Base-by-base conservation (phyloP, 2,113 vertebrate genomes). In the Seriola aureovittata region DNA sequence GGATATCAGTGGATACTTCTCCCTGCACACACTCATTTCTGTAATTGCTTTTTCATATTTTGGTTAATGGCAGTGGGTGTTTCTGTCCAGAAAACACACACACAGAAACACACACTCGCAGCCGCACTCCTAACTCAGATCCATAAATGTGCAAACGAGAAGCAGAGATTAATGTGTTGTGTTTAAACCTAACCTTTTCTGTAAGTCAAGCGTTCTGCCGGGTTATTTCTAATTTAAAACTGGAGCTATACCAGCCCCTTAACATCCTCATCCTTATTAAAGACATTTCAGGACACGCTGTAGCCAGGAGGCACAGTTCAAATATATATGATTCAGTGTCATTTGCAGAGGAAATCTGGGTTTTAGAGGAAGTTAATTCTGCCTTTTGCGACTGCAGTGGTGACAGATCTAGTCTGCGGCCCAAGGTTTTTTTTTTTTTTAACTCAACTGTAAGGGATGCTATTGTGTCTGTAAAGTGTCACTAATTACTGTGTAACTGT, bases 171-270 rank as follows among this genome's bases (percentile, higher is more conserved):
- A 91, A 93, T 93, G 89, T 73, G 85, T 90, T 90, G 89, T 91
- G 91, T 92, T 94, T 94, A 93, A 93, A 91, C 84, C 76, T 93
- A 92, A 94, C 92, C 93, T 94, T 93, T 89, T 84, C 87, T 84
- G 88, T 86, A 91, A 94, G 91, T 92, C 91, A 92, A 93, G 88
- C 72, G 73, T 80, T 92, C 84, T 86, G 86, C 87, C 52, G 81
- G 89, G 84, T 93, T 90, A 92, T 93, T 92, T 92, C 88, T 94
- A 88, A 93, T 95, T 94, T 95, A 90, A 94, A 95, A 92, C 78
- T 85, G 81, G 89, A 93, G 91, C 93, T 88, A 85, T 80, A 85
- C 52, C 82, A 75, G 88, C 83, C 87, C 80, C 90, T 91, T 89
- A 90, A 90, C 92, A 87, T 85, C 86, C 89, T 86, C 86, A 85